Percentiles rank a stretch among this genome's conserved stretches.
These are phyloP conservation scores for Pogonomyrmex barbatus DNA, from an alignment of 1,140 invertebrate species.

Conservation along the genomic window DNA sequence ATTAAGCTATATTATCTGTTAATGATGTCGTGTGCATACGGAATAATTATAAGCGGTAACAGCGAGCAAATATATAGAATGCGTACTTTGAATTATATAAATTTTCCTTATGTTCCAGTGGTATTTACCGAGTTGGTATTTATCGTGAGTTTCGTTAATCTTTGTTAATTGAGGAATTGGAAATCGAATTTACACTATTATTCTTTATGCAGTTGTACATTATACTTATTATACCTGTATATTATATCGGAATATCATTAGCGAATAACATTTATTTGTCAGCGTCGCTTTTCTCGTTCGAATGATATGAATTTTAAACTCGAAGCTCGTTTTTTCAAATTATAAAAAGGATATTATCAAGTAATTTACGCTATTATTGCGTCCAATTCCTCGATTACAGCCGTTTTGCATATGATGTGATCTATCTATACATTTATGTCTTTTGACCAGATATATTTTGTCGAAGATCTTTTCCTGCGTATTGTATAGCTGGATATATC, in stretches of 20 bases:
- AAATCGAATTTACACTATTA: background rate
- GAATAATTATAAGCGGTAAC: constrained; percentile 21
- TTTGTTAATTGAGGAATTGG: constrained; percentile 9
- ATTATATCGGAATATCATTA: background rate
- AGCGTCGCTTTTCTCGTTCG: background rate
- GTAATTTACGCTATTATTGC: background rate
- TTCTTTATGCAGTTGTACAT: background rate
- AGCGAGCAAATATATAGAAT: background rate
- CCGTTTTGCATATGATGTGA: constrained; percentile 26
- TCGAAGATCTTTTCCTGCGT: constrained; percentile 23
- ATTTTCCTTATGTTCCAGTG: background rate
- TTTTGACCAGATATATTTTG: constrained; percentile 39
- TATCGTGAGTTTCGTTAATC: background rate
- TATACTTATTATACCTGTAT: background rate
- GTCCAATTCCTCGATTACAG: constrained; percentile 23
- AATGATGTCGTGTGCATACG: background rate
- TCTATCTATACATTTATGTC: constrained; percentile 53
- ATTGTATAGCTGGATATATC: constrained; percentile 13
- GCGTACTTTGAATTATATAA: constrained; percentile 15
- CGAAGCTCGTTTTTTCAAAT: background rate
- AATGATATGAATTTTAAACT: background rate
- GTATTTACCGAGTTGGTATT: background rate
- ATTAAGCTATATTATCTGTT: background rate
- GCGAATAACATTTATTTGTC: background rate
- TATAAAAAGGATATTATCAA: background rate